Evolutionary conservation across 2,113 vertebrate genomes (phyloP).

Genomic region (Clarias gariepinus): DNA sequence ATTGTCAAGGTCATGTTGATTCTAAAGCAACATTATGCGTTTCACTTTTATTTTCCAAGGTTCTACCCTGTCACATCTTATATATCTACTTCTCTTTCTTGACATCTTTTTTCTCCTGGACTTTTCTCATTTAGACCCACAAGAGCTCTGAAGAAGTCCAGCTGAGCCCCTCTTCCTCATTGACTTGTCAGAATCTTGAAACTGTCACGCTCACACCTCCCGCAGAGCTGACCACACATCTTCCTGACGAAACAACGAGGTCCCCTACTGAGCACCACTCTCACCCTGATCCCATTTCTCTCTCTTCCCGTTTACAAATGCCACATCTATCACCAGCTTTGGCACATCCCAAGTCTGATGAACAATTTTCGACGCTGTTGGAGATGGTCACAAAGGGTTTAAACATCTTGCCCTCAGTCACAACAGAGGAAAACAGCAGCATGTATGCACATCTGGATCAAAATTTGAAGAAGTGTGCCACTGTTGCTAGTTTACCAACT

Average conservation of each 20-base stretch:
- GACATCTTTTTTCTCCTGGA: neutral
- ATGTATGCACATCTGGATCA: constrained; percentile 29
- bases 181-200: neutral
- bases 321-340: neutral
- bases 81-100: neutral
- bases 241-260: neutral
- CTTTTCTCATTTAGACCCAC: neutral
- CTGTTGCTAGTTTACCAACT: neutral
- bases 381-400: constrained; percentile 70
- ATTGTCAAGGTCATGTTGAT: neutral
- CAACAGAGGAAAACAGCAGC: constrained; percentile 35
- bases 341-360: constrained; percentile 57
- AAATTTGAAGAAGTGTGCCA: neutral
- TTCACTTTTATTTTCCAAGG: neutral
- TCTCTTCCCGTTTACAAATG: constrained; percentile 7
- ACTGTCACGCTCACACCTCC: constrained; percentile 31
- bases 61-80: neutral
- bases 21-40: neutral
- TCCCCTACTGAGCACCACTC: neutral
- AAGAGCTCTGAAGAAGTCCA: neutral
- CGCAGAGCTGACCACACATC: neutral
- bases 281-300: neutral
- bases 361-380: constrained; percentile 66
- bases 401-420: constrained; percentile 62
- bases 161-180: constrained; percentile 1